Evolutionary conservation across 2,113 vertebrate genomes (phyloP), one percentile per base, ranked within the genome.

Genomic region (Cathartes aura): DNA sequence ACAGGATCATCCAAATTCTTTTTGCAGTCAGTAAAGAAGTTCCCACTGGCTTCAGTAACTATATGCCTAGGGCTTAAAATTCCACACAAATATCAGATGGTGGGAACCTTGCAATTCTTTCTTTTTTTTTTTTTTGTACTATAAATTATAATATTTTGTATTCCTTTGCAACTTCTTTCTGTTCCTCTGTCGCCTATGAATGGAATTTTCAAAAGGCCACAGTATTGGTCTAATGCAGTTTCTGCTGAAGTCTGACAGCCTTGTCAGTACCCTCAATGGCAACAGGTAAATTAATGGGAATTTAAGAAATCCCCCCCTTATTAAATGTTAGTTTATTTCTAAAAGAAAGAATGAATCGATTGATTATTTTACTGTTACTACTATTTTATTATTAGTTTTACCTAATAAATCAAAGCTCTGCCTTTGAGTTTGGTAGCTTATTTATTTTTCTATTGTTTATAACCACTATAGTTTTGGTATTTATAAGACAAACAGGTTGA

Each of bases 301-400:
- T 66, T 71, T 38, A 34, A 78, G 38, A 85, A 79, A 50, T 24
- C 36, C 2, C 13, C 3, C 6, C 9, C 18, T 5, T 5, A 5
- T 43, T 47, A 47, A 67, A 48, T 36, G 6, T n/a, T 70, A 36
- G 1, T 21, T 64, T 68, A 3, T 72, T 89, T 62, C 8, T n/a
- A 23, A 76, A 87, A 78, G 4, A 64, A 55, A 13, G 11, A 50
- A 38, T 3, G 2, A 2, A 8, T 38, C 0, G 1, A 14, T 56
- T 17, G 22, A 38, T 73, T 73, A n/a, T 71, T 83, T 75, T 88
- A n/a, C 10, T 59, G 1, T 52, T 70, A 43, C 15, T 36, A 32
- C 2, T n/a, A 21, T 17, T 93, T 18, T 36, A 18, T 15, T 42
- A 20, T 43, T 52, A 79, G 21, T 78, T 89, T 78, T 79, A 62